Percentiles rank a stretch among this genome's conserved stretches.
phyloP scores from a whole-genome alignment of 2,888 invertebrate genomes.

The Rhaphigaster nebulosa region DNA sequence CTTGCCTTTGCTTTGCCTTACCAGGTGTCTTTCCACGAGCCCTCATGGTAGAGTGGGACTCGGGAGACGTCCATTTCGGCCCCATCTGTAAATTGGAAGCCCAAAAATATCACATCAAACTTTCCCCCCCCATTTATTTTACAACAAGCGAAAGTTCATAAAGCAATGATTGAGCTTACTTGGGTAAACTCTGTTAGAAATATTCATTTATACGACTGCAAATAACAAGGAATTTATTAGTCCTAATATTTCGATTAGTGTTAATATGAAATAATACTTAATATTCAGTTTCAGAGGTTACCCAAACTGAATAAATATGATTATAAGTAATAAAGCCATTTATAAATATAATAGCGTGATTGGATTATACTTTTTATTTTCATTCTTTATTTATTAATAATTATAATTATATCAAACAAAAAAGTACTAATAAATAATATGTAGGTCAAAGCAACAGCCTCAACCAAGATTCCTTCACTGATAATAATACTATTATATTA shows the following conservation, averaged over 20 bases:
- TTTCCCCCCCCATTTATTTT: constrained; percentile 7
- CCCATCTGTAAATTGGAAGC: constrained; percentile 49
- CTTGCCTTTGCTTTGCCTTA: constrained; percentile 47
- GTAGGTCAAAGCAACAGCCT: background rate
- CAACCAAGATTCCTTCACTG: background rate
- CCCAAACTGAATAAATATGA: constrained; percentile 27
- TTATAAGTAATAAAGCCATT: background rate
- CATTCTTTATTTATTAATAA: background rate
- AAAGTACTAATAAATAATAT: background rate
- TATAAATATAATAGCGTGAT: background rate
- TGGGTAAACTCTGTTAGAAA: constrained; percentile 24
- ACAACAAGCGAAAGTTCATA: background rate
- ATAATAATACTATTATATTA: background rate
- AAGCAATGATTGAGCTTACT: constrained; percentile 4
- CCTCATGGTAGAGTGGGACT: constrained; percentile 56
- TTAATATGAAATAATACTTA: background rate
- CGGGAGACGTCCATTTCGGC: constrained; percentile 51
- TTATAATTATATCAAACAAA: background rate
- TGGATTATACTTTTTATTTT: background rate
- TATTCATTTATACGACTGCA: background rate
- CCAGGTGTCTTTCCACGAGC: constrained; percentile 55
- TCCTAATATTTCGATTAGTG: background rate
- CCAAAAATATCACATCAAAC: constrained; percentile 33
- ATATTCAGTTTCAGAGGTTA: background rate
- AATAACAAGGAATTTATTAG: background rate